Percentiles rank a stretch among this genome's conserved stretches.
Evolutionary conservation across 2,113 vertebrate species (phyloP).

Genomic region (Myotis lucifugus): DNA sequence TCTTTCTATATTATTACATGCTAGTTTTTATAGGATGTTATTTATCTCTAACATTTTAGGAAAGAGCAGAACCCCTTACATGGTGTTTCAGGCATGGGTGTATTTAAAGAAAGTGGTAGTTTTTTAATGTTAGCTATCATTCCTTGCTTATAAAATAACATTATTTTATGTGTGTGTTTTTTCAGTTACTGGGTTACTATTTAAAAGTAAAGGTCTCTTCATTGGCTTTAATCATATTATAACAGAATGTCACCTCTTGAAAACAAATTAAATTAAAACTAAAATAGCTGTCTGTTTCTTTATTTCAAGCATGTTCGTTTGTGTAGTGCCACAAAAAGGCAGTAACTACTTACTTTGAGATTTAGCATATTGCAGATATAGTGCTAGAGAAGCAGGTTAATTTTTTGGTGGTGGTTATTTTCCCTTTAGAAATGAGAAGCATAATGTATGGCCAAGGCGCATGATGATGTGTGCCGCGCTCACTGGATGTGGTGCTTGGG

Average conservation of each 20-base stretch:
- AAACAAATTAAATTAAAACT: constrained; percentile 22
- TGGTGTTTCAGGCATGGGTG: background rate
- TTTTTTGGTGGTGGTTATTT: background rate
- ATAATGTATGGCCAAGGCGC: background rate
- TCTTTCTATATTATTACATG: background rate
- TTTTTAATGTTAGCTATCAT: background rate
- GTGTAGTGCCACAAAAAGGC: background rate
- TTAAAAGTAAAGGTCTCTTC: background rate
- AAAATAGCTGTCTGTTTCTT: background rate
- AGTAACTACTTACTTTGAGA: background rate
- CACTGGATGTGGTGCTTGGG: background rate
- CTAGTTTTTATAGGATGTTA: background rate
- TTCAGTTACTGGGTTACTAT: background rate
- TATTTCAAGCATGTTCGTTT: background rate
- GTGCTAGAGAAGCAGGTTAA: background rate
- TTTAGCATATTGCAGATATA: background rate
- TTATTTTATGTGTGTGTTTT: background rate
- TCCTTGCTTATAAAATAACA: background rate
- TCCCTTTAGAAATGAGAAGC: constrained; percentile 32
- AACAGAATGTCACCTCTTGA: background rate
- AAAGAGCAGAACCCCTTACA: background rate
- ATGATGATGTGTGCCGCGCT: background rate
- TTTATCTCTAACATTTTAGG: background rate
- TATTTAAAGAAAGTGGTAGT: background rate
- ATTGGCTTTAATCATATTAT: background rate